phyloP scores from a whole-genome alignment of 2,113 vertebrate species.

The Elaphurus davidianus region DNA sequence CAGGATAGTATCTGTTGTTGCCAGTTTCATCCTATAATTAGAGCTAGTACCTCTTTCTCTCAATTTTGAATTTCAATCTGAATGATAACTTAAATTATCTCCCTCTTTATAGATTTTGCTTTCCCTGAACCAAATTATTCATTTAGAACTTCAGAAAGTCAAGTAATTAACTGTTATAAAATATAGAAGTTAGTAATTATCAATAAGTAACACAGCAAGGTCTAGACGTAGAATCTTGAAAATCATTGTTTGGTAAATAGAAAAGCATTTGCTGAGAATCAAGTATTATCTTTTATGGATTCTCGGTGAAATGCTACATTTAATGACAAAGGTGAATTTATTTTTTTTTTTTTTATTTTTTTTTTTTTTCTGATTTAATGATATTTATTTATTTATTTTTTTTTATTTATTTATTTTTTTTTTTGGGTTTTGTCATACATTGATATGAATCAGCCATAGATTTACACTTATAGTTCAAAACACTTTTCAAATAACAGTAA shows the following conservation, averaged over 20 bases:
- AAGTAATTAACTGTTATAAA: neutral
- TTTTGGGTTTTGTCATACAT: too few species aligned
- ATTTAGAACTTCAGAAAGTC: neutral
- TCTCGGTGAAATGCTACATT: neutral
- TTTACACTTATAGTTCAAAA: slow-evolving; percentile 30
- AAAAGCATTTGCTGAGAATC: neutral
- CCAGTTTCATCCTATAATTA: neutral
- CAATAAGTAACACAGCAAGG: neutral
- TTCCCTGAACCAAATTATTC: neutral
- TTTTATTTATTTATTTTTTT: too few species aligned
- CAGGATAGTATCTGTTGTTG: neutral
- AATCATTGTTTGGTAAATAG: neutral
- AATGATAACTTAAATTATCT: neutral
- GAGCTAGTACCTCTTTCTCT: neutral
- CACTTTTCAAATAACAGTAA: slow-evolving; percentile 27
- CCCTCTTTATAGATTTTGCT: neutral
- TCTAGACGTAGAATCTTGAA: neutral
- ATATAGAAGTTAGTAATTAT: neutral
- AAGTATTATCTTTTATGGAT: neutral
- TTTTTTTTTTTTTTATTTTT: too few species aligned
- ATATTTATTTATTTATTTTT: too few species aligned
- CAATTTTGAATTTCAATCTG: neutral
- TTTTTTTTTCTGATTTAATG: too few species aligned
- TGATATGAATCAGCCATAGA: too few species aligned
- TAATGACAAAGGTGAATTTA: slow-evolving; percentile 17